Evolutionary conservation across 2,113 vertebrate genomes (phyloP).

Genomic region (Thamnaconus septentrionalis): DNA sequence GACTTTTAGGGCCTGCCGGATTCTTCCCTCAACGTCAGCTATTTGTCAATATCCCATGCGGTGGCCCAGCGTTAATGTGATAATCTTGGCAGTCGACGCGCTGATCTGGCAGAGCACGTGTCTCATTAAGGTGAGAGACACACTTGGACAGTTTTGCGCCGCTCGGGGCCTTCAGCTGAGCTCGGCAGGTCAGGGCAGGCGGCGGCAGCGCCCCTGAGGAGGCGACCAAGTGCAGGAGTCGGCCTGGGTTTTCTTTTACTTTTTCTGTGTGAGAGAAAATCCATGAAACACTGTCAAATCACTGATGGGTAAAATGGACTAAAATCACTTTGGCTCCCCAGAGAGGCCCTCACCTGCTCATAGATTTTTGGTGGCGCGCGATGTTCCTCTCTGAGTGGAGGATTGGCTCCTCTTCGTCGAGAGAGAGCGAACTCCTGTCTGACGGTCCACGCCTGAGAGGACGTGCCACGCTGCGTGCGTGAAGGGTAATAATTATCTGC

Average conservation of each 20-base stretch:
- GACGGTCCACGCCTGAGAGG: constrained; percentile 25
- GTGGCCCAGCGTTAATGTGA: constrained; percentile 28
- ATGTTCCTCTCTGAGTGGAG: too few species aligned
- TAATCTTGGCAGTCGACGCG: constrained; percentile 18
- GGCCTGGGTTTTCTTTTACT: too few species aligned
- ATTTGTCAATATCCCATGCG: constrained; percentile 16
- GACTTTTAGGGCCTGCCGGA: neutral
- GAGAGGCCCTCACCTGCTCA: too few species aligned
- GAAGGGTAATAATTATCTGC: constrained; percentile 71
- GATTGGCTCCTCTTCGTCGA: too few species aligned
- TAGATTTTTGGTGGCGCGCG: too few species aligned
- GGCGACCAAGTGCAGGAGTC: too few species aligned
- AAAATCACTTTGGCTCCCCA: neutral
- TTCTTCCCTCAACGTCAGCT: constrained; percentile 8
- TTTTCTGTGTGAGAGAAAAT: too few species aligned
- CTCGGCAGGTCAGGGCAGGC: constrained; percentile 43
- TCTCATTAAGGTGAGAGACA: constrained; percentile 38
- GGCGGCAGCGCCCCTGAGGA: neutral
- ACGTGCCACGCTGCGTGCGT: constrained; percentile 43
- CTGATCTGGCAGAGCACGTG: constrained; percentile 16
- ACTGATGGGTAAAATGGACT: neutral
- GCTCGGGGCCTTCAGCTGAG: constrained; percentile 42
- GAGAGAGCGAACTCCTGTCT: constrained; percentile 22
- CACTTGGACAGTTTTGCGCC: constrained; percentile 26
- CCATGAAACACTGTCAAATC: too few species aligned